Evolutionary conservation across 1,140 invertebrate genomes (phyloP).

Genomic region (Cydia splendana): DNA sequence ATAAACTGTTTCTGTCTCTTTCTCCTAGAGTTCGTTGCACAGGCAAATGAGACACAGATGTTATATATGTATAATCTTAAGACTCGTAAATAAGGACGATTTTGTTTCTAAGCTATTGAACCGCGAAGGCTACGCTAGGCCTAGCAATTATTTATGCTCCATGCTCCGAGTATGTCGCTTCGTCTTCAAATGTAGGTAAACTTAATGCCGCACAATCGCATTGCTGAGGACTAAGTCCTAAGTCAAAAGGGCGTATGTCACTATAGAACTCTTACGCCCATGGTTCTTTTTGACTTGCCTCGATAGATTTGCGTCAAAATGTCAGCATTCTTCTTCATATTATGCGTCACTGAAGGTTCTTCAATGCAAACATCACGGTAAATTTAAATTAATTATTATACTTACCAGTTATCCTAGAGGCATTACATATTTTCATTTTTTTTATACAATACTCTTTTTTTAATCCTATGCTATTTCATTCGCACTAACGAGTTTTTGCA

Average conservation of each 20-base stretch:
- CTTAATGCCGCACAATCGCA: constrained; percentile 60
- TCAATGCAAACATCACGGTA: neutral
- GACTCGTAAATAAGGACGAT: neutral
- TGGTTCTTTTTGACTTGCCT: neutral
- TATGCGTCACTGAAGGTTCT: constrained; percentile 39
- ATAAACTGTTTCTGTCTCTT: too few species aligned
- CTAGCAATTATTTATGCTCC: constrained; percentile 38
- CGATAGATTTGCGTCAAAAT: constrained; percentile 43
- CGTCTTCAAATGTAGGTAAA: constrained; percentile 59
- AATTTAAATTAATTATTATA: neutral
- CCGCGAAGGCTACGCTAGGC: constrained; percentile 27
- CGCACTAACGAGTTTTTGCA: too few species aligned
- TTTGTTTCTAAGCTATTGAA: constrained; percentile 2
- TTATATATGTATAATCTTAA: too few species aligned
- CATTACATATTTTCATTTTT: neutral
- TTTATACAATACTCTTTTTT: too few species aligned
- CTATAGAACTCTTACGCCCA: neutral
- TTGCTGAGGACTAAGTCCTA: constrained; percentile 43
- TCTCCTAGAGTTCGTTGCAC: too few species aligned
- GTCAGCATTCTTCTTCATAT: constrained; percentile 62
- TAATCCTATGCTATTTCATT: too few species aligned
- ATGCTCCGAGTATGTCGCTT: constrained; percentile 43
- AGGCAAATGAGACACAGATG: too few species aligned
- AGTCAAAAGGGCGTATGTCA: constrained; percentile 48
- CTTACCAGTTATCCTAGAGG: neutral